Conservation (phyloP, 2,113 vertebrate species). For the Terrapene triunguis region DNA sequence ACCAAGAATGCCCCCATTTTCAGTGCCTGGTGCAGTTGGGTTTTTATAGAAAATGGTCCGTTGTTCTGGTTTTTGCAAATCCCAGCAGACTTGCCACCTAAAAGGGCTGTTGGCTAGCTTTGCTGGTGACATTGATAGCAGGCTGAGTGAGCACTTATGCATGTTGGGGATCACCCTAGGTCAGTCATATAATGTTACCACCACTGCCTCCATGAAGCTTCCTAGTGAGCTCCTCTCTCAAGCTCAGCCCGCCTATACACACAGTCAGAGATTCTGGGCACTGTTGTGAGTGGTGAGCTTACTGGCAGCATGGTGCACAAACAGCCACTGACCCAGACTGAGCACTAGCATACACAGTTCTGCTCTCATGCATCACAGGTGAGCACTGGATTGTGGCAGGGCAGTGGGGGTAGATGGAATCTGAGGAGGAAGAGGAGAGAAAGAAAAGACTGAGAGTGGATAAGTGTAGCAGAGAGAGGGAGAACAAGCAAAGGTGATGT, state of each 20-base stretch:
- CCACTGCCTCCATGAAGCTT: neutral
- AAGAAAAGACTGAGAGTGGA: neutral
- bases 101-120: neutral
- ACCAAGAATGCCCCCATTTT: neutral
- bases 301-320: neutral
- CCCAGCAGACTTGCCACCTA: neutral
- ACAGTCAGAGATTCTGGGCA: neutral
- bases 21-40: neutral
- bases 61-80: neutral
- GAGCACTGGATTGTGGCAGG: neutral
- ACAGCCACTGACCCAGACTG: neutral
- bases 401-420: neutral
- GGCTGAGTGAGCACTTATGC: neutral
- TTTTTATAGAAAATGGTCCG: neutral
- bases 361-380: neutral
- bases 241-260: neutral
- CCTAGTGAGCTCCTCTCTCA: neutral
- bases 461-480: neutral
- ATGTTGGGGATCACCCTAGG: neutral
- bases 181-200: neutral
- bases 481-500: neutral
- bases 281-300: neutral
- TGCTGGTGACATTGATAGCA: neutral
- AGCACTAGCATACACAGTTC: neutral
- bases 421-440: neutral